These are phyloP conservation scores for Amphimallon solstitiale DNA, from an alignment of 2,888 invertebrate genomes.

Conservation along the genomic window DNA sequence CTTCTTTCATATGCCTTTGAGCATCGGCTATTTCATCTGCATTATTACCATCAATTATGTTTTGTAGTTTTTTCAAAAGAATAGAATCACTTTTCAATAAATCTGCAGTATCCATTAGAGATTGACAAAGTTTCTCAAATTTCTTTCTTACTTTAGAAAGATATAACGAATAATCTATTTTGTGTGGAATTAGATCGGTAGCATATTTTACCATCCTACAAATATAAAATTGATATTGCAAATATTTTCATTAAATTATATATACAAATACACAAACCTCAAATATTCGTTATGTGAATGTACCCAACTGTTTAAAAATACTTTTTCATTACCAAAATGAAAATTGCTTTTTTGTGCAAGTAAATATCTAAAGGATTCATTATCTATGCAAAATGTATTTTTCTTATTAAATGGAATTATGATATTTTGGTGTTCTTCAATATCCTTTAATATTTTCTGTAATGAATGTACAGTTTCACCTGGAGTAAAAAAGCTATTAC, in stretches of 20 bases:
- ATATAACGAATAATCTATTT: neutral
- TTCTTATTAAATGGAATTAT: slow-evolving; percentile 10
- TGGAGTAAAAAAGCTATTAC: slow-evolving; percentile 12
- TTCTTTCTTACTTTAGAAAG: slow-evolving; percentile 4
- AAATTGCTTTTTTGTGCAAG: neutral
- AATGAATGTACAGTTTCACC: slow-evolving; percentile 21
- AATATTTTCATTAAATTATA: neutral
- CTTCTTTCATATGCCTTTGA: neutral
- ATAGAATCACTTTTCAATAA: slow-evolving; percentile 2
- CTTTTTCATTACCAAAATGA: slow-evolving; percentile 1
- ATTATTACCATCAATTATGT: neutral
- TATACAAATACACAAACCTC: neutral
- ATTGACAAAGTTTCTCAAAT: slow-evolving; percentile 15
- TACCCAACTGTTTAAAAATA: neutral
- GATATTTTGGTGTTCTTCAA: slow-evolving; percentile 11
- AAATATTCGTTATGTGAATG: slow-evolving; percentile 17
- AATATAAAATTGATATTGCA: neutral
- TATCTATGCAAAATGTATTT: slow-evolving; percentile 20
- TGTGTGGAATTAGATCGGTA: neutral
- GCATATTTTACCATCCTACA: neutral
- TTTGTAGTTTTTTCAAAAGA: slow-evolving; percentile 1
- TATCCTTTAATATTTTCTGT: slow-evolving; percentile 2
- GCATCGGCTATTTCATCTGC: neutral
- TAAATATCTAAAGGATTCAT: slow-evolving; percentile 17
- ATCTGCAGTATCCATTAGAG: neutral